Percentiles rank a stretch among this genome's conserved stretches.
Conservation (phyloP, 2,797 vertebrate genomes). For the Rousettus madagascariensis region DNA sequence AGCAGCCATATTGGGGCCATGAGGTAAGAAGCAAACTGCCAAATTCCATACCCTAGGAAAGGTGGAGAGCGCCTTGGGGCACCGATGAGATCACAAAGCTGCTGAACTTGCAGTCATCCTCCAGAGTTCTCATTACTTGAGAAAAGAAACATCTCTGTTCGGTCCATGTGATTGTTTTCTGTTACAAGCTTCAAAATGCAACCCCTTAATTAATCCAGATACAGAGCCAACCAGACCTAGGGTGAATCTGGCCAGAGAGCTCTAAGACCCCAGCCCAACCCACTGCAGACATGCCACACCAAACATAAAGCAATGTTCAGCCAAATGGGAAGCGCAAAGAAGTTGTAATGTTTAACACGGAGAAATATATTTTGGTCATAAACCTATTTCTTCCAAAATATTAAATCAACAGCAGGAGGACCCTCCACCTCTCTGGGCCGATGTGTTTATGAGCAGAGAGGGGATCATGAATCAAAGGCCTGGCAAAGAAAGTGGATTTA, state of each 20-base stretch:
- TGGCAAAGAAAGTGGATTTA: background rate
- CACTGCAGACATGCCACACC: background rate
- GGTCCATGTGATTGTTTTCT: background rate
- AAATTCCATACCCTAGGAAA: background rate
- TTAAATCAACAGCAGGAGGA: slow-evolving; percentile 29
- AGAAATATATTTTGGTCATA: slow-evolving; percentile 44
- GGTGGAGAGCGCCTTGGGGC: background rate
- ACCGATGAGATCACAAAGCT: background rate
- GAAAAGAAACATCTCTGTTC: background rate
- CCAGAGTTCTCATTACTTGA: background rate
- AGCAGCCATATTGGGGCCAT: background rate
- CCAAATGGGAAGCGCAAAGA: slow-evolving; percentile 22
- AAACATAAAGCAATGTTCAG: background rate
- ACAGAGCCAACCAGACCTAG: background rate
- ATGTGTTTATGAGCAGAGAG: slow-evolving; percentile 31
- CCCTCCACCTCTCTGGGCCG: background rate
- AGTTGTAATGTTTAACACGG: slow-evolving; percentile 58
- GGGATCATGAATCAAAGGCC: slow-evolving; percentile 29
- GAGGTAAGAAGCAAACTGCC: background rate
- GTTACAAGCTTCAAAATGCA: background rate
- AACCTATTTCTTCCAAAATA: slow-evolving; percentile 57
- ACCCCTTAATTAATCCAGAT: background rate
- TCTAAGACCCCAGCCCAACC: background rate
- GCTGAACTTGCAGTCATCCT: no score
- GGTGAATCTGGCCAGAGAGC: background rate